A percentile compares a stretch with the other conserved stretches of the same genome.
phyloP scores from a whole-genome alignment of 2,888 invertebrate species.

The Cosmorhoe ocellata region DNA sequence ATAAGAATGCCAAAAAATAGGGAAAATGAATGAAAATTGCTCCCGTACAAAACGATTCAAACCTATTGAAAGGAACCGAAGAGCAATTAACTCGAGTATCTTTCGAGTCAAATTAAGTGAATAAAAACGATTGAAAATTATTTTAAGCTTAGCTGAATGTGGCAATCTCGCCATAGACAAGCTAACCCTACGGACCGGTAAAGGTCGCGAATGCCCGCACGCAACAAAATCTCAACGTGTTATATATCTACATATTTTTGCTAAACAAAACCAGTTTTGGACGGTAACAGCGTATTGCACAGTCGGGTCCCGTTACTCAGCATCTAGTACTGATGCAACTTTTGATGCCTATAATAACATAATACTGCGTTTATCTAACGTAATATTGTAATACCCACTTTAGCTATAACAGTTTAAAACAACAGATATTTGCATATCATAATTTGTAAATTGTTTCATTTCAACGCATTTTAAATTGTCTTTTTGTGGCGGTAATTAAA shows the following conservation, averaged over 20 bases:
- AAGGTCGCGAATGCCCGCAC: constrained; percentile 70
- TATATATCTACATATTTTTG: constrained; percentile 57
- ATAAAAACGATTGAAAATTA: constrained; percentile 56
- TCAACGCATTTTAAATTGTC: constrained; percentile 72
- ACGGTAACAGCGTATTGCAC: constrained; percentile 64
- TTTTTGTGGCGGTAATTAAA: constrained; percentile 71
- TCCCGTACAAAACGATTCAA: constrained; percentile 64
- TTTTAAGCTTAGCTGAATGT: constrained; percentile 23
- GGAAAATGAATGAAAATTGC: constrained; percentile 74
- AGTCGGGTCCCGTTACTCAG: constrained; percentile 66
- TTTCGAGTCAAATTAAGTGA: constrained; percentile 82
- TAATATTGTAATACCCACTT: constrained; percentile 39
- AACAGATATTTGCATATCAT: constrained; percentile 63
- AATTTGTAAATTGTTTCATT: constrained; percentile 56
- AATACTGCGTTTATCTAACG: constrained; percentile 64
- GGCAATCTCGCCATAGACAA: constrained; percentile 45
- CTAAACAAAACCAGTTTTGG: constrained; percentile 72
- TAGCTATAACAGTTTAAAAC: too few relatives aligned
- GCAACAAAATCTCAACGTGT: constrained; percentile 47
- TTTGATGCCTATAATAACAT: constrained; percentile 78
- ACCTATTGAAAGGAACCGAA: constrained; percentile 36
- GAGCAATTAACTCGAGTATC: constrained; percentile 82
- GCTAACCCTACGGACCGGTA: constrained; percentile 58
- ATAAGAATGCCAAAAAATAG: constrained; percentile 76
- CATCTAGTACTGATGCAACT: constrained; percentile 71